Evolutionary conservation across 1,140 invertebrate species (phyloP).

Genomic region (Drosophila virilis): DNA sequence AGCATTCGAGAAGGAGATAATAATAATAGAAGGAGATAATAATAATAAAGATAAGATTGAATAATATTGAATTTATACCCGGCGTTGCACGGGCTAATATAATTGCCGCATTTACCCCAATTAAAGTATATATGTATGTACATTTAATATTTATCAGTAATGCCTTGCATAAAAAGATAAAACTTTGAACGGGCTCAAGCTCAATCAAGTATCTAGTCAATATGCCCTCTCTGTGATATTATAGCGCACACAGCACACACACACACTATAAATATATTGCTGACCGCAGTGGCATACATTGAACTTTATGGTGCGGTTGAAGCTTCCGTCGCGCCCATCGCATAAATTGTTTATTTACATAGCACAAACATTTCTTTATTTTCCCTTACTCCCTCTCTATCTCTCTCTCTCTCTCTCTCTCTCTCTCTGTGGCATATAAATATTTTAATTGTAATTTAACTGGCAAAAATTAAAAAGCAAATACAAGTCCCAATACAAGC

Average conservation of each 20-base stretch:
- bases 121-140: too few relatives aligned
- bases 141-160: too few relatives aligned
- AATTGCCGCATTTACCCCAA: too few relatives aligned
- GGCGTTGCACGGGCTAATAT: too few relatives aligned
- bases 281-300: constrained; percentile 46
- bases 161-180: too few relatives aligned
- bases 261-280: constrained; percentile 3
- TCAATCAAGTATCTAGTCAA: neutral
- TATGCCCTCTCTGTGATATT: constrained; percentile 8
- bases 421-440: constrained; percentile 49
- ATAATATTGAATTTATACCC: too few relatives aligned
- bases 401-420: neutral
- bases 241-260: constrained; percentile 7
- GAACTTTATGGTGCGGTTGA: constrained; percentile 51
- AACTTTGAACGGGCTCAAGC: neutral
- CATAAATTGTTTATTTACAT: constrained; percentile 59
- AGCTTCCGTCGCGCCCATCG: constrained; percentile 48
- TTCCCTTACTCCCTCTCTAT: neutral
- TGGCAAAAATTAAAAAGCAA: constrained; percentile 59
- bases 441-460: constrained; percentile 68
- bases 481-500: constrained; percentile 35
- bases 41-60: too few relatives aligned
- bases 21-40: too few relatives aligned
- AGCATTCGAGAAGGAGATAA: too few relatives aligned
- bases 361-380: constrained; percentile 54